Conservation (phyloP, 2,888 invertebrate genomes). For the Mesoligia furuncula region DNA sequence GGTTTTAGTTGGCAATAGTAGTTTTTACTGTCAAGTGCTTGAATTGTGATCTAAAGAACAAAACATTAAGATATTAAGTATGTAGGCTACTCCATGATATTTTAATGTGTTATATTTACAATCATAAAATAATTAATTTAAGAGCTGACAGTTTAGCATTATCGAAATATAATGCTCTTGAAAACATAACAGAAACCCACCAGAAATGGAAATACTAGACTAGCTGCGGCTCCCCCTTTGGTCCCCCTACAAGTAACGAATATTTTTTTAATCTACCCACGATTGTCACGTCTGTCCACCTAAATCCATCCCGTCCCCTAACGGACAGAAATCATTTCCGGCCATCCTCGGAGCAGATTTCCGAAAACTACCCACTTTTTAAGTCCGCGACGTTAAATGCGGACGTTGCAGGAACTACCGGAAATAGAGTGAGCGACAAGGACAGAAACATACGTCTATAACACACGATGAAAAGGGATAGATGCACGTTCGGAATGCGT, state of each 20-base stretch:
- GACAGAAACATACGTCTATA: slow-evolving; percentile 72
- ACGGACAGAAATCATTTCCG: slow-evolving; percentile 89
- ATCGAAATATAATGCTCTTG: background rate
- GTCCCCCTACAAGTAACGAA: slow-evolving; percentile 23
- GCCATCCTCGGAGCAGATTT: slow-evolving; percentile 81
- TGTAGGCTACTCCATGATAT: background rate
- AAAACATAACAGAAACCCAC: background rate
- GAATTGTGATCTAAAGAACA: background rate
- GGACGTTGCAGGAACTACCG: slow-evolving; percentile 83
- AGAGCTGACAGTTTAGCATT: background rate
- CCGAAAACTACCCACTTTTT: slow-evolving; percentile 88
- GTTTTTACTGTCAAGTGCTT: background rate
- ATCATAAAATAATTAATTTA: background rate
- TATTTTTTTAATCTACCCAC: slow-evolving; percentile 63
- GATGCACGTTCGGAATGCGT: slow-evolving; percentile 54
- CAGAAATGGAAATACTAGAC: slow-evolving; percentile 19
- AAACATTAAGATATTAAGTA: background rate
- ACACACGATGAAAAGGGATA: slow-evolving; percentile 69
- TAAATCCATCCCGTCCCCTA: slow-evolving; percentile 71
- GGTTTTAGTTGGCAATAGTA: background rate
- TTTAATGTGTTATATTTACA: background rate
- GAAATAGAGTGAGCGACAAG: slow-evolving; percentile 88
- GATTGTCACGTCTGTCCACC: slow-evolving; percentile 65
- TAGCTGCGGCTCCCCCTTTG: background rate
- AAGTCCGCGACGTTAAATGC: slow-evolving; percentile 84